Base-by-base conservation (phyloP, 1,140 invertebrate genomes). In the Geopemphigus sp. region DNA sequence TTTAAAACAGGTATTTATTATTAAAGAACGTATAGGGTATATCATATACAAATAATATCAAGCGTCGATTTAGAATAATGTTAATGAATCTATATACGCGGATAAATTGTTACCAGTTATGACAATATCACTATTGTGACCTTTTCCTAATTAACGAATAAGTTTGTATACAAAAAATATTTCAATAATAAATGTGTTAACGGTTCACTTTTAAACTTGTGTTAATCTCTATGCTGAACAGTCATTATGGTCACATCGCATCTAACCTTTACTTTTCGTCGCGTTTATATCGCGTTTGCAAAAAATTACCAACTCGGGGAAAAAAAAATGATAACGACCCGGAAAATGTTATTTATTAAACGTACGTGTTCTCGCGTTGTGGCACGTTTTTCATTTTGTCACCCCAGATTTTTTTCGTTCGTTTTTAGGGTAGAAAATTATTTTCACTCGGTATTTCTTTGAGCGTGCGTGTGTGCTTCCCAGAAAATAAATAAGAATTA, bases 341-440 rank as follows among this genome's bases (percentile, higher is more conserved):
- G 57, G 56, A 63, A 63, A 78, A 78, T 63, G 74, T 61, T 78
- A 78, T 78, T 78, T 78, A 78, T 78, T 61, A 63, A 78, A 61
- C 56, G 74, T 26, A 78, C 74, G 74, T 78, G 74, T 24, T 47
- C 17, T 39, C 15, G 74, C 15, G 39, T 22, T 61, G 57, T 78
- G 57, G 56, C 74, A 78, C 74, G 74, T 78, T 78, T 78, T 78
- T 78, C 74, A 78, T 78, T 78, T 78, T 78, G 74, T 61, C 56
- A 59, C 57, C 32, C 56, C 57, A 63, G 74, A 76, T 59, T 61
- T 76, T 78, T 78, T 63, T 63, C 19, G 15, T n/a, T 45, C 39
- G 14, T 61, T 63, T 76, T 59, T 22, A 59, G 56, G 54, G 29
- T 22, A 15, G 32, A 78, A 50, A 78, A 63, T 63, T 78, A 26